Evolutionary conservation across 2,797 vertebrate species (phyloP), one percentile per base, ranked within the genome.

Genomic region (Phaenicophaeus curvirostris): DNA sequence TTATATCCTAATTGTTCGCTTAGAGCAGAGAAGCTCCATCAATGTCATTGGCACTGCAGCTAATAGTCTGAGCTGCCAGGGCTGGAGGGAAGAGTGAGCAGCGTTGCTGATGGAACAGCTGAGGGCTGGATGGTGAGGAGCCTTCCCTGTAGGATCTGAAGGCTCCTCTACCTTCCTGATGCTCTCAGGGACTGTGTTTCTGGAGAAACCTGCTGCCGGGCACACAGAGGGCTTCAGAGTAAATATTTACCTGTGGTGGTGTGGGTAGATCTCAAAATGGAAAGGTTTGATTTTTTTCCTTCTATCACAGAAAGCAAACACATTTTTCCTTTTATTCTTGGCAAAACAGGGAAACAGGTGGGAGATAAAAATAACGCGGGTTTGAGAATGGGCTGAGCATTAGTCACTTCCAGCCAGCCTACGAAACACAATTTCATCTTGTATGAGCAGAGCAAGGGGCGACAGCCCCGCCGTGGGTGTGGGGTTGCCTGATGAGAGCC

Each of bases 1-100:
- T 30, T 5, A 6, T 0, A 0, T 4, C 5, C 16, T 39, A 3
- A 39, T 31, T 50, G 37, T 39, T 63, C 15, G 1, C 23, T 54
- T 6, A 0, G 39, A 63, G 30, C 39, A 19, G 44, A 33, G 23
- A 9, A 53, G 7, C 23, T 30, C 41, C 15, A 1, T 48, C 20
- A 2, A 4, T 1, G 9, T 19, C 7, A 6, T 4, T 9, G 19
- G 30, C 17, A 0, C n/a, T 11, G 27, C 13, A 12, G 5, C 13
- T 31, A 5, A n/a, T 55, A 14, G 8, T 1, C 72, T 4, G 54
- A 54, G 46, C 25, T 19, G 46, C 53, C 17, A 6, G 2, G 3
- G 53, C 46, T 1, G 2, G 65, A 42, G 55, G 42, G 14, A 27
- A 3, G 50, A 28, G 15, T 4, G 31, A 4, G 14, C 8, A 1